Evolutionary conservation across 2,888 invertebrate genomes (phyloP).

Genomic region (Athalia cordata): DNA sequence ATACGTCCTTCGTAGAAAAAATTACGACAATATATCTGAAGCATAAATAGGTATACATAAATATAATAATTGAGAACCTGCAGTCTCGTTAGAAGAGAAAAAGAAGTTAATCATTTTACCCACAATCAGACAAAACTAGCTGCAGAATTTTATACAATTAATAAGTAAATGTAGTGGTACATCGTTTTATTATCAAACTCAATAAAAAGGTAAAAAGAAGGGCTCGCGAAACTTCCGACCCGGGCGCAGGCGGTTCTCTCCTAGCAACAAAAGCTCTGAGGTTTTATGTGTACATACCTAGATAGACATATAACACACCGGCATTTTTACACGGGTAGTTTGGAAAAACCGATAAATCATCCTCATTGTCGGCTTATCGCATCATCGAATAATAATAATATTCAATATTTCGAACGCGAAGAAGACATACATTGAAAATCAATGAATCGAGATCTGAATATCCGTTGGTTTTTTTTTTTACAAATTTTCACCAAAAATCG

Average conservation of each 20-base stretch:
- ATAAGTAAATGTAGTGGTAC: no score
- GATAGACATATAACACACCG: neutral
- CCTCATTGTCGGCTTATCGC: no score
- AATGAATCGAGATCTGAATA: no score
- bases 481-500: no score
- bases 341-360: constrained; percentile 3
- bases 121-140: neutral
- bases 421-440: no score
- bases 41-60: neutral
- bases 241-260: constrained; percentile 40
- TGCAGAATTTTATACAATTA: no score
- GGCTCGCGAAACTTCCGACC: constrained; percentile 11
- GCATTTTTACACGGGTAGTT: constrained; percentile 7
- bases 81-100: neutral
- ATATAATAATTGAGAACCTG: neutral
- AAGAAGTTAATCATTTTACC: neutral
- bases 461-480: no score
- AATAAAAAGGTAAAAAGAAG: neutral
- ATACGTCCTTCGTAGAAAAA: no score
- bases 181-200: neutral
- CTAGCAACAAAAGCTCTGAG: constrained; percentile 15
- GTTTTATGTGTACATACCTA: no score
- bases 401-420: no score
- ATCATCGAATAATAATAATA: no score
- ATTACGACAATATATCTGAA: neutral